Conservation (phyloP, 2,888 invertebrate genomes). For the Trichogramma evanescens region DNA sequence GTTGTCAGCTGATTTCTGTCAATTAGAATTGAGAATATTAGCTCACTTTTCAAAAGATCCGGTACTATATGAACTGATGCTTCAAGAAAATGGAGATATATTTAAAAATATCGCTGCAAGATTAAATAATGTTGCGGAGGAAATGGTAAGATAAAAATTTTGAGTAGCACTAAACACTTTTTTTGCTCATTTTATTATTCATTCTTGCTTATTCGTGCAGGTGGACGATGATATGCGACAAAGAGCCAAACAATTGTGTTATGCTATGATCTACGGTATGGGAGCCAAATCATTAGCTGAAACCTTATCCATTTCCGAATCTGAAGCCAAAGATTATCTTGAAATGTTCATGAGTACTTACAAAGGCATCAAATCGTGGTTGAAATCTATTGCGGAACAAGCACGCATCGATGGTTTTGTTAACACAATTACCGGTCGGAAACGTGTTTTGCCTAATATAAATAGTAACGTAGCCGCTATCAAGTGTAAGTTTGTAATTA, state of each 20-base stretch:
- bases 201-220: constrained; percentile 36
- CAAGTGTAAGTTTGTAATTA: constrained; percentile 10
- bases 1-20: constrained; percentile 92
- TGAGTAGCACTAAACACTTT: too few relatives aligned
- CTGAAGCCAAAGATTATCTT: constrained; percentile 73
- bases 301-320: constrained; percentile 68
- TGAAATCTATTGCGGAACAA: constrained; percentile 54
- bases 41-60: constrained; percentile 82
- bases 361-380: constrained; percentile 62
- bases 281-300: constrained; percentile 75
- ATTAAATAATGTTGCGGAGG: constrained; percentile 66
- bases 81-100: constrained; percentile 59
- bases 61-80: constrained; percentile 62
- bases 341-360: constrained; percentile 74
- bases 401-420: constrained; percentile 72
- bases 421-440: constrained; percentile 72
- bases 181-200: not conserved
- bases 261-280: constrained; percentile 97
- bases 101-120: constrained; percentile 80
- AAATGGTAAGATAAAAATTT: constrained; percentile 49
- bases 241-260: constrained; percentile 86
- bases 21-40: constrained; percentile 87
- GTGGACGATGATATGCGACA: constrained; percentile 74
- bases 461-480: constrained; percentile 48
- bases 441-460: constrained; percentile 72